Evolutionary conservation across 1,140 invertebrate genomes (phyloP).

Genomic region (Lordiphosa mommai): DNA sequence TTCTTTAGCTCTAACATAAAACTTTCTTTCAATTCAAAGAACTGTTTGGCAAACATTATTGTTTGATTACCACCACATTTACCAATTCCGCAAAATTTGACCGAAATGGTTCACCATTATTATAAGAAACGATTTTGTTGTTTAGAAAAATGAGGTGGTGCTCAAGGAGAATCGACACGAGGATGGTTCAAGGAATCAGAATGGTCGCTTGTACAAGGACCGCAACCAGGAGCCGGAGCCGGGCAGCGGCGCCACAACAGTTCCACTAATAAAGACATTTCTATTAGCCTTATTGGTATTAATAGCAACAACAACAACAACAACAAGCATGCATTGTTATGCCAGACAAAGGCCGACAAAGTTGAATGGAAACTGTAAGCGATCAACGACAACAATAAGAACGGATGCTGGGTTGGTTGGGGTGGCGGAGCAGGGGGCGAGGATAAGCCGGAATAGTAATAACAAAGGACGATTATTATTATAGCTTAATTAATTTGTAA

Average conservation of each 20-base stretch:
- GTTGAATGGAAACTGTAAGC: conserved; percentile 3
- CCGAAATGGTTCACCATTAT: too few relatives aligned
- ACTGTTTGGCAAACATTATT: too few relatives aligned
- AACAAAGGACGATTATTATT: conserved; percentile 43
- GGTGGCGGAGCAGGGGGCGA: background rate
- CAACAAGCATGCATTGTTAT: conserved; percentile 5
- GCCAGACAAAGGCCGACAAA: conserved; percentile 20
- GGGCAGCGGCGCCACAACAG: conserved; percentile 24
- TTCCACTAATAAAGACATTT: conserved; percentile 51
- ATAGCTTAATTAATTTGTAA: conserved; percentile 74
- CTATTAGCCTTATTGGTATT: conserved; percentile 57
- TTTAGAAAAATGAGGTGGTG: conserved; percentile 69
- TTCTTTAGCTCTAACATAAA: too few relatives aligned
- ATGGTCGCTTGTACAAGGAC: conserved; percentile 78
- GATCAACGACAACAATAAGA: conserved; percentile 6
- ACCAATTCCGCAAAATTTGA: too few relatives aligned
- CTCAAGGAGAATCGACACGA: conserved; percentile 72
- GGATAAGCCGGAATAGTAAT: conserved; percentile 13
- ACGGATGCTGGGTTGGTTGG: background rate
- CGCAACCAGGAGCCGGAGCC: conserved; percentile 46
- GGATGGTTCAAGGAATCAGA: conserved; percentile 74
- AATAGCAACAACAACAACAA: conserved; percentile 33
- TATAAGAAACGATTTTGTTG: background rate
- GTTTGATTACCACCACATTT: too few relatives aligned
- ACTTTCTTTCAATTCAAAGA: too few relatives aligned